Evolutionary conservation across 1,140 invertebrate genomes (phyloP).

Genomic region (Lepidostoma basale): DNA sequence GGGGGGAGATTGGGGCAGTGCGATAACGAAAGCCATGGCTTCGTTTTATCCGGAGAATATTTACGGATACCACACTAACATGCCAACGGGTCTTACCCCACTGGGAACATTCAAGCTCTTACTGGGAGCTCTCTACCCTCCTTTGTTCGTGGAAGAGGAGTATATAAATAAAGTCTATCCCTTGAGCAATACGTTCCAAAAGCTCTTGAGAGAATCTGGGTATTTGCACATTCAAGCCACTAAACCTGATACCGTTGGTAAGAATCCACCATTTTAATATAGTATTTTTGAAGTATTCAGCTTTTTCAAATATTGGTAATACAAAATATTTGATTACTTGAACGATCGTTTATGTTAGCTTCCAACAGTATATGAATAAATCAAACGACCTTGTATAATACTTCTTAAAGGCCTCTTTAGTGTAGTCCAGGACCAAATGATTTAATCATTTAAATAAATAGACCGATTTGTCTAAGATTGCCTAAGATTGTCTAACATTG

Average conservation of each 20-base stretch:
- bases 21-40: conserved; percentile 66
- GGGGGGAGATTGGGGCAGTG: conserved; percentile 84
- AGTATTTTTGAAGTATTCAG: too few relatives aligned
- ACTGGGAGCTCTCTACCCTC: conserved; percentile 47
- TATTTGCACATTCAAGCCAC: conserved; percentile 87
- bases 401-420: too few relatives aligned
- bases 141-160: conserved; percentile 52
- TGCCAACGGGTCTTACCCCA: conserved; percentile 40
- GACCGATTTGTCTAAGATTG: too few relatives aligned
- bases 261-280: too few relatives aligned
- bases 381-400: too few relatives aligned
- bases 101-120: conserved; percentile 17
- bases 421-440: too few relatives aligned
- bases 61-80: conserved; percentile 61
- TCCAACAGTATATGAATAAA: too few relatives aligned
- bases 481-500: too few relatives aligned
- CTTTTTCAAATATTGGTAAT: too few relatives aligned
- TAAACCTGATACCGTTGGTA: conserved; percentile 90
- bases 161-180: conserved; percentile 68
- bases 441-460: too few relatives aligned
- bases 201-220: conserved; percentile 72
- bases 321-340: too few relatives aligned
- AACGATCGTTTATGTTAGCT: too few relatives aligned
- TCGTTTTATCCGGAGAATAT: conserved; percentile 74
- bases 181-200: conserved; percentile 55